These are phyloP conservation scores for Drosophila picticornis DNA, from an alignment of 2,888 invertebrate species.

Conservation along the genomic window DNA sequence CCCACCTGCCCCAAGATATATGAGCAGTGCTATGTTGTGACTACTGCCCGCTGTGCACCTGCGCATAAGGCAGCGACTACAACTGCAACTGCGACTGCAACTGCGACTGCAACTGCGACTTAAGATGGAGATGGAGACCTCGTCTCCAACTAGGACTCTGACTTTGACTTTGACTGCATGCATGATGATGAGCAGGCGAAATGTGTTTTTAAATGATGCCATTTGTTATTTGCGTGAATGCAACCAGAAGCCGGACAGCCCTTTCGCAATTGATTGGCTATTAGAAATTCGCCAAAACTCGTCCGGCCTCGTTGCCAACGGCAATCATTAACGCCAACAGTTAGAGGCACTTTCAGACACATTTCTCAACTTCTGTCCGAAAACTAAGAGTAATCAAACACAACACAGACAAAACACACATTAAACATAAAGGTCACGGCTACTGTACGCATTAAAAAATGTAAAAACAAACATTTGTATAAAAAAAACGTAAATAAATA, in stretches of 20 bases:
- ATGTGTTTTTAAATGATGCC: constrained; percentile 83
- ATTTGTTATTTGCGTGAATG: constrained; percentile 76
- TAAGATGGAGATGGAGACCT: constrained; percentile 36
- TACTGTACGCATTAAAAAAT: constrained; percentile 60
- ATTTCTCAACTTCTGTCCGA: constrained; percentile 60
- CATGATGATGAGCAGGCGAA: constrained; percentile 66
- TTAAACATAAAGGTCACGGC: constrained; percentile 65
- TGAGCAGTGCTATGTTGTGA: constrained; percentile 75
- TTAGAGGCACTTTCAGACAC: constrained; percentile 63
- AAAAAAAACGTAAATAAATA: constrained; percentile 48
- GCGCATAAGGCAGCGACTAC: constrained; percentile 45
- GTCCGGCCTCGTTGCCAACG: constrained; percentile 34
- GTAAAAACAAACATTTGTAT: constrained; percentile 43
- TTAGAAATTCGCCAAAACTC: constrained; percentile 50
- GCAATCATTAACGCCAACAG: constrained; percentile 66
- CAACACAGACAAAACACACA: constrained; percentile 15
- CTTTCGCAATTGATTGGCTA: constrained; percentile 57
- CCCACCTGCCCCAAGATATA: constrained; percentile 57
- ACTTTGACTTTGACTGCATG: constrained; percentile 18
- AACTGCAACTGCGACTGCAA: not conserved
- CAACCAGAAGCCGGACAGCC: constrained; percentile 63
- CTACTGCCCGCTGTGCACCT: constrained; percentile 80
- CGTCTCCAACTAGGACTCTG: constrained; percentile 29
- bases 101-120: constrained; percentile 15
- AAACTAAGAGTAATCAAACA: constrained; percentile 40